Base-by-base conservation (phyloP, 2,888 invertebrate species). In the Cantharis flavilabris region DNA sequence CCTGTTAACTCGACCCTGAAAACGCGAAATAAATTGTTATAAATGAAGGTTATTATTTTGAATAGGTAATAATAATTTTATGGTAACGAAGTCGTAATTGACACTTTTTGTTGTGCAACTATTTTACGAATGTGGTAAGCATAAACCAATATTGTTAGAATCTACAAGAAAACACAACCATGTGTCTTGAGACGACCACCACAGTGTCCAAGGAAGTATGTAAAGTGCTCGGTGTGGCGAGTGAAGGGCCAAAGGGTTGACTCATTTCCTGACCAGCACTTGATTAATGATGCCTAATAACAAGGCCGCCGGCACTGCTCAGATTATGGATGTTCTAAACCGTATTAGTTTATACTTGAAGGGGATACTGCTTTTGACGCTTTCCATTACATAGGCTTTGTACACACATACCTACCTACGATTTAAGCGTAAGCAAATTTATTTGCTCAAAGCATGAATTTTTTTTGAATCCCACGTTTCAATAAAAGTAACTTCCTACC, bases 211-310 rank as follows among this genome's bases (percentile, higher is more conserved):
- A 79, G 83, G 81, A 82, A 83, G 82, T 81, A 82, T 83, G 82
- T 83, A 82, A 83, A 83, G 82, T 83, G 82, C 82, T 81, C 77
- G 82, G 81, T 83, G 83, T 82, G 83, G 83, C 82, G 80, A 81
- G 82, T 81, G 81, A 86, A 86, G 87, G 87, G 86, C 87, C 87
- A 86, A 88, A 88, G 88, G 88, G 88, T 88, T 88, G 88, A 88
- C 88, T 88, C 88, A 88, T 88, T 88, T 88, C 88, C 88, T 88
- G 88, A 87, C 88, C 88, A 86, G 87, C 85, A 81, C 85, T 88
- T 88, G 88, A 88, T 88, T 88, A 88, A 88, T 88, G 88, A 88
- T 88, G 86, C 86, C 87, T 88, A 88, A 88, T 88, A 88, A 88
- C 88, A 87, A 87, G 84, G 82, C 83, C 83, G 82, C 80, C 82